A percentile compares a stretch with the other conserved stretches of the same genome.
Conservation (phyloP, 1,140 invertebrate species). For the Vollenhovia emeryi region DNA sequence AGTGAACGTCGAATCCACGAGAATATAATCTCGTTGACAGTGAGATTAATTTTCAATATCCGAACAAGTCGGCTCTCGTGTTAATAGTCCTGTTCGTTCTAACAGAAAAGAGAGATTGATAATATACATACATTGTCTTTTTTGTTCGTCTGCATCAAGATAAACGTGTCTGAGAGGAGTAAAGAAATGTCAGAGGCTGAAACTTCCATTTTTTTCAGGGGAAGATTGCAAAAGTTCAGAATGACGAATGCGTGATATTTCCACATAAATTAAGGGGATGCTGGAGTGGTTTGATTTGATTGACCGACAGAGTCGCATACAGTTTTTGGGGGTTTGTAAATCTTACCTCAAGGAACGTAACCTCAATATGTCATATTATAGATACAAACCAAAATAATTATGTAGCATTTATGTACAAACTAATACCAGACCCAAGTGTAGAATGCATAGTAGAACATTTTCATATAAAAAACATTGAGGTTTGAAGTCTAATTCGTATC, state of each 20-base stretch:
- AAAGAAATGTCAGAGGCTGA: not conserved
- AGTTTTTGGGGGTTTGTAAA: no score
- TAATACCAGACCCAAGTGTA: no score
- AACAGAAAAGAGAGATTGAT: no score
- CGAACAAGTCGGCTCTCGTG: not conserved
- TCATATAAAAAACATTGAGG: no score
- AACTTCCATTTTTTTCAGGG: not conserved
- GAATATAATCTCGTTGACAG: not conserved
- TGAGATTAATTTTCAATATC: not conserved
- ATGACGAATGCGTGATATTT: not conserved
- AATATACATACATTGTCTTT: not conserved
- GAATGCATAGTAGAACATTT: no score
- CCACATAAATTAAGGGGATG: conserved; percentile 15
- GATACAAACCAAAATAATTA: no score
- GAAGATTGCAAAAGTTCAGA: not conserved
- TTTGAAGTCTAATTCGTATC: no score
- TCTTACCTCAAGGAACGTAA: no score
- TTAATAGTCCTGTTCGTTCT: not conserved
- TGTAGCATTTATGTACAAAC: no score
- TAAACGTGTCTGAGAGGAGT: not conserved
- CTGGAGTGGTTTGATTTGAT: no score
- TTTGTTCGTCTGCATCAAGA: not conserved
- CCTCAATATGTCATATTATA: no score
- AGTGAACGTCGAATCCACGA: not conserved
- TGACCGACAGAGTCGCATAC: no score